Base-by-base conservation (phyloP, 64 coral and sea anemone species). In the Dendrophyllia cribrosa region DNA sequence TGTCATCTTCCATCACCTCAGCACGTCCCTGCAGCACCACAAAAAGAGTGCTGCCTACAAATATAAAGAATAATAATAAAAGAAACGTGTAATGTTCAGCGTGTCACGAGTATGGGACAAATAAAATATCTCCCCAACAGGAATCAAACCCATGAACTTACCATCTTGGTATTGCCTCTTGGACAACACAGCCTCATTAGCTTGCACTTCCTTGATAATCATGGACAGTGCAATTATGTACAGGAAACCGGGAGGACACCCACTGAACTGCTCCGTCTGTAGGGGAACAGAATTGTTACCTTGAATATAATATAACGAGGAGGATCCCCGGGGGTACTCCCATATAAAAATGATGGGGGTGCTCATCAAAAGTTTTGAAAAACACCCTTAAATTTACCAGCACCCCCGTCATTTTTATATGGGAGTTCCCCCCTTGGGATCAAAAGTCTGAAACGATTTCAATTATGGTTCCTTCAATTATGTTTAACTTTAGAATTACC, bases 211-310 rank as follows among this genome's bases (percentile, higher is more conserved):
- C 63, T 79, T 93, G 20, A 93, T 75, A 58, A 69, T 15, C 21
- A 85, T 93, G 62, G 91, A 86, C 43, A 93, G 26, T 0, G 91
- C 91, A 22, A 93, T 44, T 68, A 85, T 66, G 60, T 93, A 93
- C 22, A 93, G 20, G 49, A 93, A 87, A 22, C 91, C 91, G 46
- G 91, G 70, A 43, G 91, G 91, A 58, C 83, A 93, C 34, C 6
- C 24, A n/a, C 78, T 76, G 7, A 93, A 76, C 14, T 86, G 73
- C 9, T 76, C 82, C 58, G 81, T 93, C 91, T 91, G 47, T 3
- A 13, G 8, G 22, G 73, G 8, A n/a, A 69, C 8, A 44, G 45
- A 43, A 45, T 9, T 9, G 21, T 17, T 3, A 8, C 61, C 34
- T 34, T 34, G 34, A 34, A 34, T 34, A 34, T 34, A 34, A 34